These are phyloP conservation scores for Agrilus mali DNA, from an alignment of 2,888 invertebrate species.

Conservation along the genomic window DNA sequence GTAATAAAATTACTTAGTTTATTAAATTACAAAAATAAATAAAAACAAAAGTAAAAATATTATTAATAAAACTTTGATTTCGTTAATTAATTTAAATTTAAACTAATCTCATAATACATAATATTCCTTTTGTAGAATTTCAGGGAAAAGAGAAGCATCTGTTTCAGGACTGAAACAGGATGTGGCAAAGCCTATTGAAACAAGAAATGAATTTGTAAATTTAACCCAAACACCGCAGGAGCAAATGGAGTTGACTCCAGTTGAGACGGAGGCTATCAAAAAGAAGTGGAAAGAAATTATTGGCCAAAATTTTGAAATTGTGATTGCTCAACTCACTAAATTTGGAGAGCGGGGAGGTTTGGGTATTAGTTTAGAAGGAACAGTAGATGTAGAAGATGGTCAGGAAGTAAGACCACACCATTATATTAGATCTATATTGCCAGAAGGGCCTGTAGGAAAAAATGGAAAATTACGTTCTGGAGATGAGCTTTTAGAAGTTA, in stretches of 20 bases:
- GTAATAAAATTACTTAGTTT: constrained; percentile 22
- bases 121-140: no score
- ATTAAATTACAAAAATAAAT: not conserved
- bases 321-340: constrained; percentile 70
- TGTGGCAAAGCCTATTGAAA: no score
- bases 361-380: constrained; percentile 95
- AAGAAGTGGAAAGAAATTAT: constrained; percentile 76
- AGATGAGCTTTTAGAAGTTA: constrained; percentile 91
- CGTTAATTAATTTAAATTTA: no score
- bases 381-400: constrained; percentile 95
- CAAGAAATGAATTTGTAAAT: not conserved
- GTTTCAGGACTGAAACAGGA: no score
- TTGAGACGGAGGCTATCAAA: constrained; percentile 66
- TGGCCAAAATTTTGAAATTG: constrained; percentile 63
- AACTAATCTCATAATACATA: no score
- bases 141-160: no score
- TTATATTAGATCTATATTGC: constrained; percentile 91
- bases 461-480: constrained; percentile 82
- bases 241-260: constrained; percentile 40
- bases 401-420: constrained; percentile 96
- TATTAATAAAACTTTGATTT: not conserved
- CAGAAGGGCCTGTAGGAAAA: constrained; percentile 95
- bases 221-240: constrained; percentile 3
- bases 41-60: not conserved
- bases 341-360: constrained; percentile 85